Evolutionary conservation across 2,888 invertebrate genomes (phyloP), one percentile per base, ranked within the genome.

Genomic region (Leptopilina myrica): DNA sequence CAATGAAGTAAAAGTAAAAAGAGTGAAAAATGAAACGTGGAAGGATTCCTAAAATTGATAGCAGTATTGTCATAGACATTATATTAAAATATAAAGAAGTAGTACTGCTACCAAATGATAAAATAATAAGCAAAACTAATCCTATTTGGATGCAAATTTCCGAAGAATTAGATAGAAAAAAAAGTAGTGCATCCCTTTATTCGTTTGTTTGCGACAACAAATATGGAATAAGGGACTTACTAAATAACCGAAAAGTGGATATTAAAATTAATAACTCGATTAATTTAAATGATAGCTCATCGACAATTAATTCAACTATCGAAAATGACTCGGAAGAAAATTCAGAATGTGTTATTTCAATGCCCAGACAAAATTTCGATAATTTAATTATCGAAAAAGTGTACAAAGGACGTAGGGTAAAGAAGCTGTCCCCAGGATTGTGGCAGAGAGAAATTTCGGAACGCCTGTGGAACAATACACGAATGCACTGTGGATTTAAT

Each of bases 361-460:
- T 59, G n/a, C 7, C 4, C 2, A 59, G 15, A 8, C 6, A 59
- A 4, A 59, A 7, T 59, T 59, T 15, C 12, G 12, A 59, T n/a
- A 59, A 15, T 7, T 15, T 69, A 15, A 49, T 49, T 6, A 46
- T 49, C 11, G 40, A 46, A 4, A 69, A 69, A n/a, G 8, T n/a
- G 3, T 69, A 43, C 49, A 69, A 69, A 0, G 6, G 6, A 14
- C 69, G 69, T 14, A 26, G 14, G 8, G 15, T 69, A 6, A 20
- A 43, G 14, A 43, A 14, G 6, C 46, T 69, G 5, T 12, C 15
- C 2, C 69, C 69, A 49, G 69, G 69, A 6, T 26, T 69, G 11
- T 69, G 46, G 69, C 43, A 69, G 20, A 40, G 46, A 69, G 69
- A 69, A 69, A 46, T 69, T 69, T 69, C 69, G 2, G 43, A 69